Conservation (phyloP, 2,888 invertebrate species). For the Penaeus monodon region DNA sequence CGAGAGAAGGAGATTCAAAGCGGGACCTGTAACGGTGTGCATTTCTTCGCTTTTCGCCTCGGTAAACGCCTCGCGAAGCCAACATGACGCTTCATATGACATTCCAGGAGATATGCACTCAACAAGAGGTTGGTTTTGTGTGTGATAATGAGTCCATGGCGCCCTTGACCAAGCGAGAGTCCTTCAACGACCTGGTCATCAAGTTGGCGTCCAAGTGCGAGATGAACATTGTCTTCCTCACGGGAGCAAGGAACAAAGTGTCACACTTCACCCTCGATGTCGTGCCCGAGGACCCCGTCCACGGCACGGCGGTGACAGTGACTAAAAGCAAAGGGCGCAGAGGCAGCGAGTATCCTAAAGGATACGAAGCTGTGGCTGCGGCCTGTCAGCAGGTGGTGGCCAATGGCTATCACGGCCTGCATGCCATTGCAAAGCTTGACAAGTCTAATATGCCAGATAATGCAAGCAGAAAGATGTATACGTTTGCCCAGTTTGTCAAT, state of each 20-base stretch:
- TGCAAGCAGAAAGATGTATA: conserved; percentile 31
- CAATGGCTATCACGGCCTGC: conserved; percentile 42
- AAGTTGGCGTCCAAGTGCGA: conserved; percentile 41
- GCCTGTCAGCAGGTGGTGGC: conserved; percentile 32
- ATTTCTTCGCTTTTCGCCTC: background rate
- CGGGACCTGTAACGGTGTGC: background rate
- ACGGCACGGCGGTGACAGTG: background rate
- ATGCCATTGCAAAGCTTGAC: conserved; percentile 21
- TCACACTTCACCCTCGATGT: conserved; percentile 31
- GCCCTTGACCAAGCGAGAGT: background rate
- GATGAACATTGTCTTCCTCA: conserved; percentile 20
- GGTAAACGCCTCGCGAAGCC: background rate
- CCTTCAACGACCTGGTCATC: conserved; percentile 30
- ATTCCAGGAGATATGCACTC: conserved; percentile 31
- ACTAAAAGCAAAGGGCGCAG: background rate
- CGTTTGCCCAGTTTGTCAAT: conserved; percentile 44
- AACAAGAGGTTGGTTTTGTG: conserved; percentile 26
- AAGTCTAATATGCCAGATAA: conserved; percentile 29
- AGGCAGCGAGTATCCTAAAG: background rate
- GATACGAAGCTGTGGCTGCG: background rate
- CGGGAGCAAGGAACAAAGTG: conserved; percentile 5
- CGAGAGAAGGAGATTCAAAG: too few species aligned
- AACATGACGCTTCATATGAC: background rate
- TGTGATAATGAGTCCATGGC: conserved; percentile 31
- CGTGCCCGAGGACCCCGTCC: conserved; percentile 3